Evolutionary conservation across 2,113 vertebrate genomes (phyloP).

Genomic region (Verasper variegatus): DNA sequence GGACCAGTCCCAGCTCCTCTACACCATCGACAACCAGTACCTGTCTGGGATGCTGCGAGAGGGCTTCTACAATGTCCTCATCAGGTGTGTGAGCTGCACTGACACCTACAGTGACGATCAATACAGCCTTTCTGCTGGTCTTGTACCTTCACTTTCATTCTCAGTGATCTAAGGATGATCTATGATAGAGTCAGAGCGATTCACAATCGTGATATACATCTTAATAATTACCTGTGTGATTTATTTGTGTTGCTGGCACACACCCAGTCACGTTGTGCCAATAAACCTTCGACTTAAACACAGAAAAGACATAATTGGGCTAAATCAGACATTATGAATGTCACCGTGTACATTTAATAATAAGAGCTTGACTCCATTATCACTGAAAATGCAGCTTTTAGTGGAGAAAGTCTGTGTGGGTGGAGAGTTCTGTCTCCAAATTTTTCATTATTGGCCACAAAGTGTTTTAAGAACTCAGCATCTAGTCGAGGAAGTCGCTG

Average conservation of each 20-base stretch:
- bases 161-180: too few species aligned
- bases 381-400: neutral
- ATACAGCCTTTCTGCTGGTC: too few species aligned
- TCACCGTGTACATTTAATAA: neutral
- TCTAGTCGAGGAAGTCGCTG: conserved; percentile 14
- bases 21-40: conserved; percentile 94
- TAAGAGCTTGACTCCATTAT: neutral
- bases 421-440: neutral
- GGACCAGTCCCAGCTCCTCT: conserved; percentile 93
- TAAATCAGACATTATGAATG: too few species aligned
- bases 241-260: too few species aligned
- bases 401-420: neutral
- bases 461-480: conserved; percentile 1
- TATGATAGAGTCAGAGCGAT: too few species aligned
- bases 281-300: too few species aligned
- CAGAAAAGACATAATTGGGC: too few species aligned
- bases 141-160: too few species aligned
- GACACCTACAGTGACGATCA: too few species aligned
- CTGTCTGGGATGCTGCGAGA: conserved; percentile 93
- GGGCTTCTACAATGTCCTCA: conserved; percentile 95
- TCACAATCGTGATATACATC: too few species aligned
- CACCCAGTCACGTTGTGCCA: too few species aligned
- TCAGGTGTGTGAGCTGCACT: conserved; percentile 71
- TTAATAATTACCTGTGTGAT: too few species aligned
- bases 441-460: neutral